Evolutionary conservation across 2,113 vertebrate species (phyloP).

Genomic region (Sterrhoptilus dennistouni): DNA sequence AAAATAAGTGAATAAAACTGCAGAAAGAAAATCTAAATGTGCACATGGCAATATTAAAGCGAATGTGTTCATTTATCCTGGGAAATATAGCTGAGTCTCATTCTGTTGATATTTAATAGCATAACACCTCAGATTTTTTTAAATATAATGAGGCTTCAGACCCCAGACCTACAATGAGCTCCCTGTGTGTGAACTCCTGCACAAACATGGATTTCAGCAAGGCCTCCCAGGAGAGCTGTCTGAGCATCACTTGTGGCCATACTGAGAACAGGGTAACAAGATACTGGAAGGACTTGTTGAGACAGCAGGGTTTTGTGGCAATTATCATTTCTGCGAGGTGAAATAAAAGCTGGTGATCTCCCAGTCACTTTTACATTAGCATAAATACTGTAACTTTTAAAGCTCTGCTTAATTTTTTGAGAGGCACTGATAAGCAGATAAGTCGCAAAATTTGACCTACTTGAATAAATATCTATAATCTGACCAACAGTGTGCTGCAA

Average conservation of each 20-base stretch:
- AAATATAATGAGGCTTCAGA: slow-evolving; percentile 28
- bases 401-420: not conserved
- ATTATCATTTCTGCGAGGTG: not conserved
- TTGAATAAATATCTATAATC: slow-evolving; percentile 42
- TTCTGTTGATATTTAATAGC: slow-evolving; percentile 30
- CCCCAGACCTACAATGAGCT: slow-evolving; percentile 34
- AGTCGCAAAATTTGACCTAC: slow-evolving; percentile 6
- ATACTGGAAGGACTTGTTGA: not conserved
- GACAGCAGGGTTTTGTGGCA: not conserved
- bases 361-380: not conserved
- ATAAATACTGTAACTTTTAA: not conserved
- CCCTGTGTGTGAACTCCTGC: not conserved
- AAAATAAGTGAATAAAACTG: slow-evolving; percentile 57
- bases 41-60: not conserved
- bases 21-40: slow-evolving; percentile 43
- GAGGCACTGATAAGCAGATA: not conserved
- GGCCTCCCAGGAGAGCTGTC: not conserved
- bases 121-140: not conserved
- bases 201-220: not conserved
- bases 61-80: slow-evolving; percentile 22
- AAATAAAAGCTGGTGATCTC: slow-evolving; percentile 12
- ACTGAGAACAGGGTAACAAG: not conserved
- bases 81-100: slow-evolving; percentile 15
- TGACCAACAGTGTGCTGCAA: not conserved
- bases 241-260: not conserved